Percentiles rank a stretch among this genome's conserved stretches.
These are phyloP conservation scores for Ptychodera flava DNA, from an alignment of 35 echinoderm and acorn worm species.

Conservation along the genomic window DNA sequence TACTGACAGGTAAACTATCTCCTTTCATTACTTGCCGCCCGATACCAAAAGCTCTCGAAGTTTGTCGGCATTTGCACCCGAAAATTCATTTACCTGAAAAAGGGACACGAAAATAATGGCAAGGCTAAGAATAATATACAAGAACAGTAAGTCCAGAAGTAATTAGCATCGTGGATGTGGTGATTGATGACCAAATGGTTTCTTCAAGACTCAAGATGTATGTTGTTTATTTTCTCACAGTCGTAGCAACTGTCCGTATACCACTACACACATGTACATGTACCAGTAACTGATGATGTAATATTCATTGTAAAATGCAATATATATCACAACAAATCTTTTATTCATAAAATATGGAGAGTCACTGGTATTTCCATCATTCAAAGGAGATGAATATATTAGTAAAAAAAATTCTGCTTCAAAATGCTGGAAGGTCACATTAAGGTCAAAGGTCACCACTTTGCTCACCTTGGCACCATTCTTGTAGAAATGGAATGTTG, in stretches of 20 bases:
- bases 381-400: background rate
- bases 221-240: background rate
- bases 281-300: background rate
- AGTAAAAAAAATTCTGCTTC: background rate
- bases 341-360: too few species aligned
- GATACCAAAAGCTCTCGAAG: too few species aligned
- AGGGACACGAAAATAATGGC: background rate
- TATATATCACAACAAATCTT: too few species aligned
- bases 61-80: background rate
- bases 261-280: background rate
- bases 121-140: background rate
- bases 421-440: background rate
- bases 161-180: too few species aligned
- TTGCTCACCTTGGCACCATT: background rate
- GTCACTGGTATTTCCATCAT: background rate
- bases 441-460: background rate
- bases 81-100: background rate
- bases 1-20: too few species aligned
- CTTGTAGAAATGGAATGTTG: conserved; percentile 31
- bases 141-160: too few species aligned
- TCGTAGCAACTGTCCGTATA: background rate
- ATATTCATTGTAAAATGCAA: background rate
- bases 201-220: background rate
- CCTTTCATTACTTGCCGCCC: too few species aligned
- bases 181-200: too few species aligned